Evolutionary conservation across 53 echinoderm and acorn worm species (phyloP).

Genomic region (Antedon mediterranea): DNA sequence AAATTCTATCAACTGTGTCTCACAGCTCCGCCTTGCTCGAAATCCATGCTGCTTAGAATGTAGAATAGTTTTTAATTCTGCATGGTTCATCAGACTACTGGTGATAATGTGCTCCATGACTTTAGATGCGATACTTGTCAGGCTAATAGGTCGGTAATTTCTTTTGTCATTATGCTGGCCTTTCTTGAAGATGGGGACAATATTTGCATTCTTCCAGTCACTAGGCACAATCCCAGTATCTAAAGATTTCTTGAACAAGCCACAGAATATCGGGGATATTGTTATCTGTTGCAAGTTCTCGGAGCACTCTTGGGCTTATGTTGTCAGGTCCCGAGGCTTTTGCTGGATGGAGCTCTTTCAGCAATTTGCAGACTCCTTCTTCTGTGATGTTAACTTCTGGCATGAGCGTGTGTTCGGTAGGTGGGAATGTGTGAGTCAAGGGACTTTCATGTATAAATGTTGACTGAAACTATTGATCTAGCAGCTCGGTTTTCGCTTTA

Average conservation of each 20-base stretch:
- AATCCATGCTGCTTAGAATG: constrained; percentile 24
- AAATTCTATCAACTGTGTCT: constrained; percentile 19
- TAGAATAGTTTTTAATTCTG: constrained; percentile 8
- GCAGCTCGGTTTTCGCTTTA: no score
- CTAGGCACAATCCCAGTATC: neutral
- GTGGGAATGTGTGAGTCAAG: no score
- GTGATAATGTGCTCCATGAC: constrained; percentile 21
- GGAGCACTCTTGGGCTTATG: neutral
- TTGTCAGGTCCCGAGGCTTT: neutral
- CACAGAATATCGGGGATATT: neutral
- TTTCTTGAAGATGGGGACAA: neutral
- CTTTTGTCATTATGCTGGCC: constrained; percentile 1
- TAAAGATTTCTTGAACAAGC: neutral
- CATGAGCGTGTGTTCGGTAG: no score
- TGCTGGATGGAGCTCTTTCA: neutral
- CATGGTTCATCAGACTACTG: constrained; percentile 23
- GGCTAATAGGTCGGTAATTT: constrained; percentile 17
- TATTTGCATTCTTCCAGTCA: neutral
- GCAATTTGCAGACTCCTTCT: no score
- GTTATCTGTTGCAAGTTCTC: neutral
- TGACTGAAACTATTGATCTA: no score
- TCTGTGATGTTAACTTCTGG: no score
- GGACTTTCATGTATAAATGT: no score
- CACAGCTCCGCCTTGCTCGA: constrained; percentile 4
- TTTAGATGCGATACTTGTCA: constrained; percentile 16